Conservation (phyloP, 2,888 invertebrate genomes). For the Agrilus biguttatus region DNA sequence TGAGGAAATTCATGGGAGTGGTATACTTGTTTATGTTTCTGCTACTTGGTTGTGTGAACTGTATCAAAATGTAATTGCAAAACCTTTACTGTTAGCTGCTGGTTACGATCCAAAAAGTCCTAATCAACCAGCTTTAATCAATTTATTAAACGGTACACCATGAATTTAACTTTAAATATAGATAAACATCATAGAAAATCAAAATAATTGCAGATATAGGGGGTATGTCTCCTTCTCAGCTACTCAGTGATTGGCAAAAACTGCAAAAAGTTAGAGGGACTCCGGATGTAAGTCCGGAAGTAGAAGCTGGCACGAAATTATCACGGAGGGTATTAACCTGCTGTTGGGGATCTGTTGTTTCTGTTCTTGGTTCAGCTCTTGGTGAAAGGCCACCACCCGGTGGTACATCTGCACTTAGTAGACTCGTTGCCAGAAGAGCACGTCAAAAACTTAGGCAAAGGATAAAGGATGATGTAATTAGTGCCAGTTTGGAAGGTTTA, state of each 20-base stretch:
- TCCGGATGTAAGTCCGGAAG: constrained; percentile 53
- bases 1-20: constrained; percentile 82
- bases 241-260: constrained; percentile 77
- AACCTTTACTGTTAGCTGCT: constrained; percentile 54
- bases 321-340: constrained; percentile 70
- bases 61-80: constrained; percentile 71
- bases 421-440: constrained; percentile 42
- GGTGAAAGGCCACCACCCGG: constrained; percentile 33
- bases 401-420: constrained; percentile 35
- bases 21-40: constrained; percentile 83
- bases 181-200: not conserved
- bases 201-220: constrained; percentile 53
- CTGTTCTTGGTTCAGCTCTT: constrained; percentile 68
- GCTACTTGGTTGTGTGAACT: constrained; percentile 88
- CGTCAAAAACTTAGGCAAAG: constrained; percentile 40
- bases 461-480: constrained; percentile 64
- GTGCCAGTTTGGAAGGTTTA: constrained; percentile 75
- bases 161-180: not conserved
- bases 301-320: constrained; percentile 66
- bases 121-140: constrained; percentile 52
- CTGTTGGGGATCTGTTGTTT: constrained; percentile 86
- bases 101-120: constrained; percentile 43
- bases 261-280: constrained; percentile 60
- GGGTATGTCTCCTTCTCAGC: constrained; percentile 68
- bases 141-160: constrained; percentile 54